Conservation (phyloP, 2,888 invertebrate species). For the Drosophila mettleri region DNA sequence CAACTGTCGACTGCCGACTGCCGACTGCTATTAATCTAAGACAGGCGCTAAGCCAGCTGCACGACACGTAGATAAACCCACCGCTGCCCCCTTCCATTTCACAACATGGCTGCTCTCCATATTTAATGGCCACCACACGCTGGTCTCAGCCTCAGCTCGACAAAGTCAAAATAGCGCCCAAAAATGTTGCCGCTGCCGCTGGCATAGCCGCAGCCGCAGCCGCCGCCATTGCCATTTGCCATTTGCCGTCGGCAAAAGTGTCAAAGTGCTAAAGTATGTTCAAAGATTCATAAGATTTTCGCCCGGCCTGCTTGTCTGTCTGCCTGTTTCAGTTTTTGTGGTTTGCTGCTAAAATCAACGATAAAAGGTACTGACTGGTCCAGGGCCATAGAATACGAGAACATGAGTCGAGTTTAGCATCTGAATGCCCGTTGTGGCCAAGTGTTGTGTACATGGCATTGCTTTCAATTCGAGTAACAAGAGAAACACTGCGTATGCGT, state of each 20-base stretch:
- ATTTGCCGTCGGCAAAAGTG: conserved; percentile 64
- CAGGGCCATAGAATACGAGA: conserved; percentile 16
- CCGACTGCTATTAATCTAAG: conserved; percentile 65
- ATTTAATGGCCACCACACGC: conserved; percentile 53
- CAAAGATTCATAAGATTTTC: conserved; percentile 82
- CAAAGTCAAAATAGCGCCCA: conserved; percentile 61
- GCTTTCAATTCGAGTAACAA: conserved; percentile 39
- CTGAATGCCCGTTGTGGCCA: conserved; percentile 31
- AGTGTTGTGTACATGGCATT: conserved; percentile 52
- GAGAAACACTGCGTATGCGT: conserved; percentile 46
- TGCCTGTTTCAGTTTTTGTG: conserved; percentile 33
- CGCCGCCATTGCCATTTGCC: conserved; percentile 35
- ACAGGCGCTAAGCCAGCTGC: conserved; percentile 35
- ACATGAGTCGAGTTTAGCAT: conserved; percentile 27
- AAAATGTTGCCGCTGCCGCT: conserved; percentile 39
- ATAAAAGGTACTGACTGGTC: conserved; percentile 53
- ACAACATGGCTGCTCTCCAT: conserved; percentile 15
- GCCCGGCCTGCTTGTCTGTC: conserved; percentile 16
- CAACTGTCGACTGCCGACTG: conserved; percentile 11
- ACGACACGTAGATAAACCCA: conserved; percentile 46
- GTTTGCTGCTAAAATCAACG: conserved; percentile 62
- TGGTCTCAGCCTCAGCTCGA: conserved; percentile 15
- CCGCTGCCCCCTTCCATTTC: neutral
- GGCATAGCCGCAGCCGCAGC: neutral
- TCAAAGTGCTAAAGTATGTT: conserved; percentile 83